A percentile compares a stretch with the other conserved stretches of the same genome.
Conservation (phyloP, 2,113 vertebrate genomes). For the Eulemur macaco region DNA sequence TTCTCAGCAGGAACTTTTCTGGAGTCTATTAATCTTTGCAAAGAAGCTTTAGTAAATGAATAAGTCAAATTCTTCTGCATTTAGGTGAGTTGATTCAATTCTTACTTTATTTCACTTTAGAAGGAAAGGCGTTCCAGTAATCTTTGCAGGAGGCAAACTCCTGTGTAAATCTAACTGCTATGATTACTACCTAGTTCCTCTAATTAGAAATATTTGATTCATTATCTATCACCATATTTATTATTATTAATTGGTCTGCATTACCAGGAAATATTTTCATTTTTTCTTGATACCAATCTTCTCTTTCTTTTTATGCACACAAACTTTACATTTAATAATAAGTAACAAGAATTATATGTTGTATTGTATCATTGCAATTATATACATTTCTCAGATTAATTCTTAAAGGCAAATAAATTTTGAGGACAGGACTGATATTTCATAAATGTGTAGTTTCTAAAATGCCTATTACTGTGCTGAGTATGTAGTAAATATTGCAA, state of each 20-base stretch:
- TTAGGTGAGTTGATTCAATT: background rate
- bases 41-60: background rate
- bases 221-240: background rate
- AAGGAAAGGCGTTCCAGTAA: background rate
- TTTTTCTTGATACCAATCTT: background rate
- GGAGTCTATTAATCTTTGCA: background rate
- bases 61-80: background rate
- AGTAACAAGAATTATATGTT: no score
- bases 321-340: background rate
- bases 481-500: background rate
- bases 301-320: background rate
- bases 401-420: background rate
- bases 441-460: background rate
- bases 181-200: fast-evolving
- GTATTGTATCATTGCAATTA: background rate
- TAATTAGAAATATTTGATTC: background rate
- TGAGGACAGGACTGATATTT: background rate
- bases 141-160: background rate
- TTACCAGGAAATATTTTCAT: background rate
- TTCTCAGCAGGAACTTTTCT: background rate
- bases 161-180: background rate
- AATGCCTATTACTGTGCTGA: background rate
- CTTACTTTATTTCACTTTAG: background rate
- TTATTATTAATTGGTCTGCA: background rate
- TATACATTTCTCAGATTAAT: background rate